Evolutionary conservation across 2,797 vertebrate species (phyloP).

Genomic region (Cuniculus paca): DNA sequence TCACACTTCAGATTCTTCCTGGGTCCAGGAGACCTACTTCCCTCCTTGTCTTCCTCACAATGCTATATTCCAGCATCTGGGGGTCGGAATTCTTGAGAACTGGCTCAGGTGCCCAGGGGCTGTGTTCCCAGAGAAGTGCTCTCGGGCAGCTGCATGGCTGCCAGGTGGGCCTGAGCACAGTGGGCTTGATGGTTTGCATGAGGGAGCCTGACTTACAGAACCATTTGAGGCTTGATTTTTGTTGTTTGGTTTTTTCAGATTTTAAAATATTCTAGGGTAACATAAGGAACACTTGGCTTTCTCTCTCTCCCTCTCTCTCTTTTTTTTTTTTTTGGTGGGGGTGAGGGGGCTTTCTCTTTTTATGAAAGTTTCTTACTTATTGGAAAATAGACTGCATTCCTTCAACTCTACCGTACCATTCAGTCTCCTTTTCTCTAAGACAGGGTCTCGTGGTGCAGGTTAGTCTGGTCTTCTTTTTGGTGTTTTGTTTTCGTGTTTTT

Average conservation of each 20-base stretch:
- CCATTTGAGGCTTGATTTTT: not conserved
- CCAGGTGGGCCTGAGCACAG: not conserved
- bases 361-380: conserved; percentile 20
- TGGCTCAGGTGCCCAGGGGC: not conserved
- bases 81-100: conserved; percentile 12
- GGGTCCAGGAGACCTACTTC: too few relatives aligned
- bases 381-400: not conserved
- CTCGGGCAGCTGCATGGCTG: not conserved
- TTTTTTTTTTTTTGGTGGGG: not conserved
- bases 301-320: not conserved
- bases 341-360: not conserved
- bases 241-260: not conserved
- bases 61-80: too few relatives aligned
- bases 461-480: not conserved
- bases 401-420: not conserved
- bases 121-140: not conserved
- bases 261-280: conserved; percentile 14
- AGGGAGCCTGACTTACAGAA: not conserved
- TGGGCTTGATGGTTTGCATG: not conserved
- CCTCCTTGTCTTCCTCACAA: too few relatives aligned
- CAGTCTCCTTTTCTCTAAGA: not conserved
- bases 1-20: too few relatives aligned
- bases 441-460: not conserved
- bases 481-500: too few relatives aligned
- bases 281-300: conserved; percentile 4